Base-by-base conservation (phyloP, 2,797 vertebrate genomes). In the Eulemur coronatus region DNA sequence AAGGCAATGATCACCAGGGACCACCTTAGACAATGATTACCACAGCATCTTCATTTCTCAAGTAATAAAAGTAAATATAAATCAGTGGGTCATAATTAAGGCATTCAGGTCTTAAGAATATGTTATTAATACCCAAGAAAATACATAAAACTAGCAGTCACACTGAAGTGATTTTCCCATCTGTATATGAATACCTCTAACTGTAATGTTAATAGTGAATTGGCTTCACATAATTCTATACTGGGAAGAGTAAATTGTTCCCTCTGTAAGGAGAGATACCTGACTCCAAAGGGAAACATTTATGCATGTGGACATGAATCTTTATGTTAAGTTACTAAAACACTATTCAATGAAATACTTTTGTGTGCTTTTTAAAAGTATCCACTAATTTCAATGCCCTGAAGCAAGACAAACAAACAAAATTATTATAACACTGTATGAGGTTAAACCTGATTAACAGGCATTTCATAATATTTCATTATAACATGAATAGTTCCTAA, bases 321-420 rank as follows among this genome's bases (percentile, higher is more conserved):
- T 91, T 84, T 78, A 84, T 26, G 15, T 67, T 35, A 85, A 69
- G 26, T 92, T 80, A 76, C 46, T 28, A 91, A 97, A 87, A 61
- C 10, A 22, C 9, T 38, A 93, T 70, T 79, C 85, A 30, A 96
- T 81, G 59, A 93, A 87, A 1, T 20, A 35, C 4, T 3, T 88
- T 76, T 94, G 38, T 65, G 43, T 59, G 67, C 10, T 59, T 81
- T 69, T 63, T 30, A 28, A 52, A 73, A 94, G 33, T 50, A 63
- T 41, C 30, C 8, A 52, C 10, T 67, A 67, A 35, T 84, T 89
- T 89, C 75, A 95, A 86, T 92, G 33, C 11, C 9, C 13, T 76
- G 14, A 89, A 84, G 22, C 13, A 84, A 91, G 87, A 80, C 1
- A 69, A 86, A 63, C 2, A 81, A 90, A 70, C 1, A 87, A 79